Conservation (phyloP, 2,113 vertebrate genomes). For the Phalacrocorax pelagicus region DNA sequence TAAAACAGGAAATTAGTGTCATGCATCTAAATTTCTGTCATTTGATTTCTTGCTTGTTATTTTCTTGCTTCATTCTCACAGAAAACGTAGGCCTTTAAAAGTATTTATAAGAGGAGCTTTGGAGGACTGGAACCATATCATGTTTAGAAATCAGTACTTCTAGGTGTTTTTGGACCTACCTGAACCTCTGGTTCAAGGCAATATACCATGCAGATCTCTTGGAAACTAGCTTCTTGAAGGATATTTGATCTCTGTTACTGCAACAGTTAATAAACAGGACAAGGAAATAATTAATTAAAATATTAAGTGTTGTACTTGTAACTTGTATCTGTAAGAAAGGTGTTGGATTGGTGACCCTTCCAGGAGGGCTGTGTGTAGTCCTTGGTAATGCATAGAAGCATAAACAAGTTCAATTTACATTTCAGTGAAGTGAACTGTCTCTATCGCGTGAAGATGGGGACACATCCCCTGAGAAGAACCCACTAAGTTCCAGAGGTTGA, state of each 20-base stretch:
- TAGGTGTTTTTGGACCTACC: neutral
- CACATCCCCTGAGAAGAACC: neutral
- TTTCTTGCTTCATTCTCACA: neutral
- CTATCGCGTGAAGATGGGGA: neutral
- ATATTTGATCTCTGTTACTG: neutral
- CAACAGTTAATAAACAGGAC: neutral
- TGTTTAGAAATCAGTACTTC: neutral
- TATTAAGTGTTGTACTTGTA: neutral
- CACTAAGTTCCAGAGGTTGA: neutral
- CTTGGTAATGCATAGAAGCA: neutral
- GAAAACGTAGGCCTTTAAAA: neutral
- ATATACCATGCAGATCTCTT: neutral
- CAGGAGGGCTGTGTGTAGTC: neutral
- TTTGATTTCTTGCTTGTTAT: neutral
- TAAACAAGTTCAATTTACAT: neutral
- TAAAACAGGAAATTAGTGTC: neutral
- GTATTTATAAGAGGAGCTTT: neutral
- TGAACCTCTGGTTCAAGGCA: neutral
- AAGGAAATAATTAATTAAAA: neutral
- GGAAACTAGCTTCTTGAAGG: neutral
- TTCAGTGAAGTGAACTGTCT: neutral
- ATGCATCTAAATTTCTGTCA: neutral
- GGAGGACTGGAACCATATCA: neutral
- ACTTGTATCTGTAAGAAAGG: neutral
- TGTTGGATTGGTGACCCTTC: neutral